Evolutionary conservation across 2,797 vertebrate genomes (phyloP).

Genomic region (Gambelia wislizenii): DNA sequence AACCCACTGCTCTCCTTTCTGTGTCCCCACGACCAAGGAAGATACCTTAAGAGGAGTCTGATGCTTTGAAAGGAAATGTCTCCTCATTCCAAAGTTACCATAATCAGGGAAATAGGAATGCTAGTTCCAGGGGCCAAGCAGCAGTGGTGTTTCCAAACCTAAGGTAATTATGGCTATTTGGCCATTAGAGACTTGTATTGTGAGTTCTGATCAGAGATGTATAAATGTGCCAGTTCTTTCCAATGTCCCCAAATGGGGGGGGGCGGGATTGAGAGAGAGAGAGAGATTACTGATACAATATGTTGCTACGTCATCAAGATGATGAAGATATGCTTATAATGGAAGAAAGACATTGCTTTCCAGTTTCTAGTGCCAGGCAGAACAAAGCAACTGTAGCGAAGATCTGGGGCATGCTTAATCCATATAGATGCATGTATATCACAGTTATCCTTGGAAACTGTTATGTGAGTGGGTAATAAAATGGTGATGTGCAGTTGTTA

Average conservation of each 20-base stretch:
- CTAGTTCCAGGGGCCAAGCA: no score
- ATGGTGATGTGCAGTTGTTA: conserved; percentile 41
- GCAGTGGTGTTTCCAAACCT: no score
- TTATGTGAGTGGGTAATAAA: not conserved
- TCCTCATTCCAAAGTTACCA: no score
- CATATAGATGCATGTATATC: not conserved
- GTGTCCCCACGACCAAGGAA: no score
- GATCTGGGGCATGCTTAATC: conserved; percentile 57
- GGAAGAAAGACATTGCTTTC: not conserved
- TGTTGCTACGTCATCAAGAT: conserved; percentile 54
- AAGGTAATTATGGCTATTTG: not conserved
- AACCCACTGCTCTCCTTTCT: no score
- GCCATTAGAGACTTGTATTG: not conserved
- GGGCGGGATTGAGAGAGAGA: no score
- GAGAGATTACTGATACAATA: conserved; percentile 40
- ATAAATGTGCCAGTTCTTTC: conserved; percentile 49
- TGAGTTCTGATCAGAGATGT: conserved; percentile 1
- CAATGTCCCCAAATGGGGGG: conserved; percentile 36
- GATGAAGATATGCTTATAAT: conserved; percentile 55
- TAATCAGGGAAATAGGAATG: no score
- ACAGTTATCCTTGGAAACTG: conserved; percentile 10
- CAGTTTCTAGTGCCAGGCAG: conserved; percentile 40
- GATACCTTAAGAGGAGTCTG: no score
- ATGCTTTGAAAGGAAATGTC: no score
- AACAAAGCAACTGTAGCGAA: conserved; percentile 47